Conservation (phyloP, 2,888 invertebrate species). For the Spodoptera picta region DNA sequence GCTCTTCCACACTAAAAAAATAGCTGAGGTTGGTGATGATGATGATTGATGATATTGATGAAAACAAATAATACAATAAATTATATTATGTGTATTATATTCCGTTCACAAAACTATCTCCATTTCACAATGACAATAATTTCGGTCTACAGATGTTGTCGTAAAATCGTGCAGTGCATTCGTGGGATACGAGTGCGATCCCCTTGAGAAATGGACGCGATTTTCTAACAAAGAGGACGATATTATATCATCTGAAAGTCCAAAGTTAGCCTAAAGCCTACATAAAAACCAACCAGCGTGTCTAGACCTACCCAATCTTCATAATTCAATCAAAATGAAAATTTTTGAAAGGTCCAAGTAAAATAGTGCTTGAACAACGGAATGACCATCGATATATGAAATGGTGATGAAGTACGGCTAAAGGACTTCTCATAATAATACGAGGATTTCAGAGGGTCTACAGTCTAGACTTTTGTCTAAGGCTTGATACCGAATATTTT, state of each 20-base stretch:
- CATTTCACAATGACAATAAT: constrained; percentile 24
- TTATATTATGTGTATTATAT: neutral
- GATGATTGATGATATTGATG: too few species aligned
- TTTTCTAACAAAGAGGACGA: constrained; percentile 65
- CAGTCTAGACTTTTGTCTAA: constrained; percentile 23
- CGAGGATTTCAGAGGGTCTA: constrained; percentile 15
- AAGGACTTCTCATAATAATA: constrained; percentile 36
- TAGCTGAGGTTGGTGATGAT: too few species aligned
- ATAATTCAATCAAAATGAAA: constrained; percentile 14
- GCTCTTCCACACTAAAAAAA: too few species aligned
- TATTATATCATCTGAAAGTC: constrained; percentile 63
- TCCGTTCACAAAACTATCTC: constrained; percentile 5
- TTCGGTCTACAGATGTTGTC: constrained; percentile 29
- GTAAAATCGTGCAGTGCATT: constrained; percentile 39
- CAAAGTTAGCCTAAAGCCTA: constrained; percentile 54
- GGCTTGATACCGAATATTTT: constrained; percentile 11
- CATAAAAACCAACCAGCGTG: constrained; percentile 52
- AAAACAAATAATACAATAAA: too few species aligned
- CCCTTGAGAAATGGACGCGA: constrained; percentile 61
- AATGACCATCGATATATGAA: constrained; percentile 60
- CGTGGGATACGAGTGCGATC: constrained; percentile 36
- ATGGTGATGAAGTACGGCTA: constrained; percentile 60
- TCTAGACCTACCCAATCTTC: constrained; percentile 42
- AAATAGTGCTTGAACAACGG: constrained; percentile 39
- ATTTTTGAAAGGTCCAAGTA: constrained; percentile 11